These are phyloP conservation scores for Caenorhabditis virilis DNA, from an alignment of 2,888 invertebrate species.

Conservation along the genomic window DNA sequence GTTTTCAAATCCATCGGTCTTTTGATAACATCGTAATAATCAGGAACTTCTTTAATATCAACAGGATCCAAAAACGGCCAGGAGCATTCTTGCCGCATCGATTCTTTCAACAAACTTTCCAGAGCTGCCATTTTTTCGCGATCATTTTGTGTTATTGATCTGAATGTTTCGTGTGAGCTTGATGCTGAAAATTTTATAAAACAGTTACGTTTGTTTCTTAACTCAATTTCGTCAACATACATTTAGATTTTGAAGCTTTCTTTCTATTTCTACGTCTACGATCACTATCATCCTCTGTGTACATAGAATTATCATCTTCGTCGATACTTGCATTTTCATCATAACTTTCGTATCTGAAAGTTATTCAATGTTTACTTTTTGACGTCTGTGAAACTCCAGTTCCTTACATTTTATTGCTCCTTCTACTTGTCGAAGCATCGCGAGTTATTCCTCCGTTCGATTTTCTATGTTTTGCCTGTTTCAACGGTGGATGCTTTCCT, in stretches of 20 bases:
- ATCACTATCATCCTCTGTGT: conserved; percentile 1
- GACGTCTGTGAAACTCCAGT: neutral
- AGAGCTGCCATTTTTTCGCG: conserved; percentile 42
- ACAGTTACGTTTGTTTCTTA: neutral
- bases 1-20: conserved; percentile 94
- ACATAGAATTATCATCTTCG: neutral
- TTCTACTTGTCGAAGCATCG: neutral
- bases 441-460: conserved; percentile 6
- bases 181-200: neutral
- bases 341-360: neutral
- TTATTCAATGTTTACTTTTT: neutral
- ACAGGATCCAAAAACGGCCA: conserved; percentile 58
- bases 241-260: neutral
- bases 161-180: neutral
- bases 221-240: neutral
- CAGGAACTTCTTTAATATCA: conserved; percentile 52
- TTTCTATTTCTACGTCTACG: neutral
- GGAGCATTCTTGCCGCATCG: conserved; percentile 49
- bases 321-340: conserved; percentile 3
- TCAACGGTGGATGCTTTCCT: conserved; percentile 1
- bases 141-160: neutral
- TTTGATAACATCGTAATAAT: conserved; percentile 88
- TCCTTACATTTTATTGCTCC: neutral
- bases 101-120: conserved; percentile 43
- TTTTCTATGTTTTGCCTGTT: conserved; percentile 10